These are phyloP conservation scores for Champsocephalus gunnari DNA, from an alignment of 2,797 vertebrate genomes.

Conservation along the genomic window DNA sequence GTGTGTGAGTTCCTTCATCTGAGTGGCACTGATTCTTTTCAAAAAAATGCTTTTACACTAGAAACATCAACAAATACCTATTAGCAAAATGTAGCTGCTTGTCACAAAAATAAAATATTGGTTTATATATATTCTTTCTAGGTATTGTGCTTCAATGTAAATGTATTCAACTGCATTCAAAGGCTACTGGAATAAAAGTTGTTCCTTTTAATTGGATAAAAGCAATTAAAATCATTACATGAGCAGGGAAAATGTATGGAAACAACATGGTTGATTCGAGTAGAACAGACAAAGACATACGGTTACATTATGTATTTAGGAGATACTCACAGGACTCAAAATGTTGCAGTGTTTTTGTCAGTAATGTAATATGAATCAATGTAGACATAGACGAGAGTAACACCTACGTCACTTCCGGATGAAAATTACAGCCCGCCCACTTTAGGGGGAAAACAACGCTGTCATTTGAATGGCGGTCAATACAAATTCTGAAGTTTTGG, in stretches of 20 bases:
- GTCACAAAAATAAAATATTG: not conserved
- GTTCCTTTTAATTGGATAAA: not conserved
- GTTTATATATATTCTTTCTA: not conserved
- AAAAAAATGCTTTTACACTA: constrained; percentile 1
- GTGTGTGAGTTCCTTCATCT: not conserved
- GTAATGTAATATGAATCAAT: not conserved
- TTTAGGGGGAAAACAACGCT: too few species aligned
- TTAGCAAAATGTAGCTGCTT: not conserved
- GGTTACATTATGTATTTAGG: constrained; percentile 12
- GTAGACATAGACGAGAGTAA: not conserved
- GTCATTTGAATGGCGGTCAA: too few species aligned
- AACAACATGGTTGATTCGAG: not conserved
- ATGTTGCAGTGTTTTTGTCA: not conserved
- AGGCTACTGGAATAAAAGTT: not conserved
- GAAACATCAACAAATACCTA: constrained; percentile 2
- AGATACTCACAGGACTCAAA: constrained; percentile 22
- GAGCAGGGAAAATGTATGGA: not conserved
- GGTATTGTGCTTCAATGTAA: not conserved
- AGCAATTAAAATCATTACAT: not conserved
- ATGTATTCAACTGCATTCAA: not conserved
- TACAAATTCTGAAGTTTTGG: too few species aligned
- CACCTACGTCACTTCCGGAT: too few species aligned
- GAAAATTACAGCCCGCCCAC: too few species aligned
- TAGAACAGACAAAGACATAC: constrained; percentile 35
- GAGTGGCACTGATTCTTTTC: not conserved